A percentile compares a stretch with the other conserved stretches of the same genome.
These are phyloP conservation scores for Strix occidentalis DNA, from an alignment of 2,797 vertebrate species.

Conservation along the genomic window DNA sequence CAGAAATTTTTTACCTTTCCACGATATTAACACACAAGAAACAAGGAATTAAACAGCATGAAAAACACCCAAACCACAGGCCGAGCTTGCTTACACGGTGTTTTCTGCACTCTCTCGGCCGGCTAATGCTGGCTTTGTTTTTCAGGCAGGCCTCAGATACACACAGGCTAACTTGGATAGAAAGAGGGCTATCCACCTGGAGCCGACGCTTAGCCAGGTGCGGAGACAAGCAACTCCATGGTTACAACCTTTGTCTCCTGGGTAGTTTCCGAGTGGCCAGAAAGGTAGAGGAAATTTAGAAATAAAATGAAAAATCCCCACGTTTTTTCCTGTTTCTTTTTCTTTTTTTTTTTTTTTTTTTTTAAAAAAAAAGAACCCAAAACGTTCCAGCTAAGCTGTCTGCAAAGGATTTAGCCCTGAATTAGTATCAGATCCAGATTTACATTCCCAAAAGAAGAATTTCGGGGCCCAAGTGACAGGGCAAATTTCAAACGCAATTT, in stretches of 20 bases:
- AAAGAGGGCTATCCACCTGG: neutral
- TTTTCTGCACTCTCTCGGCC: neutral
- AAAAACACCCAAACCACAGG: constrained; percentile 40
- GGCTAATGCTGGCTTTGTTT: neutral
- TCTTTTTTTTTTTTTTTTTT: neutral
- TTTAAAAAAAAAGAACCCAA: neutral
- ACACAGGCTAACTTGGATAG: neutral
- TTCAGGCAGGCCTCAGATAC: neutral
- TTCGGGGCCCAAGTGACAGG: neutral
- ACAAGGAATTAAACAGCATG: constrained; percentile 57
- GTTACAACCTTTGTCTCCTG: constrained; percentile 30
- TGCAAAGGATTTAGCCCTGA: neutral
- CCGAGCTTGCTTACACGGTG: neutral
- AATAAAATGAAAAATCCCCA: constrained; percentile 18
- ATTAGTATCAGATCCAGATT: neutral
- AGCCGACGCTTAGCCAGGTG: neutral
- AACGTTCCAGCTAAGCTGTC: constrained; percentile 24
- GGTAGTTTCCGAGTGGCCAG: constrained; percentile 29
- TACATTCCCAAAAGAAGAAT: neutral
- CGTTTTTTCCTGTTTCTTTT: neutral
- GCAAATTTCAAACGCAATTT: constrained; percentile 32
- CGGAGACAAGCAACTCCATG: neutral
- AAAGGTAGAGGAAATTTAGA: constrained; percentile 15
- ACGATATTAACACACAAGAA: constrained; percentile 53
- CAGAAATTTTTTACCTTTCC: constrained; percentile 36